Conservation (phyloP, 2,113 vertebrate species). For the Triplophysa siluroides region DNA sequence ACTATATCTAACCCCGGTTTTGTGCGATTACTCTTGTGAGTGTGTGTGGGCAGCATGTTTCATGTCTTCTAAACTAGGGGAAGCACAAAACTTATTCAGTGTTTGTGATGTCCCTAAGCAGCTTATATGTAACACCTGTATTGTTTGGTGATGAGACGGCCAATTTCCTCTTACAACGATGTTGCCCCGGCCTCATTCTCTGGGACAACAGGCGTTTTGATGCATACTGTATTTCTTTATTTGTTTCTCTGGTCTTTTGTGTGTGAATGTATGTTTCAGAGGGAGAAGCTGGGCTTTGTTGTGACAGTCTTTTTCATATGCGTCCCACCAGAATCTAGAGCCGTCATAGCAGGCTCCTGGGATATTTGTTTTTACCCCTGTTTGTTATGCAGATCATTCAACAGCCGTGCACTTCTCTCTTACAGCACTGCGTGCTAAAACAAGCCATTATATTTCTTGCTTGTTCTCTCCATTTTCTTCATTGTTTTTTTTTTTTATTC, state of each 20-base stretch:
- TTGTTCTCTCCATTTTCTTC: not conserved
- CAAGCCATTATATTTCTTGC: constrained; percentile 3
- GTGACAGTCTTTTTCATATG: constrained; percentile 27
- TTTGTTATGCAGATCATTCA: constrained; percentile 25
- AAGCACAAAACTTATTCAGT: not conserved
- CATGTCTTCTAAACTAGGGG: not conserved
- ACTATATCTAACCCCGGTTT: not conserved
- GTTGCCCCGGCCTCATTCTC: constrained; percentile 10
- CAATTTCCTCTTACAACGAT: not conserved
- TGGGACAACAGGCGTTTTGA: constrained; percentile 17
- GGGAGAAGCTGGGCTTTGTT: constrained; percentile 17
- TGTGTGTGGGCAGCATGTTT: not conserved
- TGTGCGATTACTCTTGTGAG: not conserved
- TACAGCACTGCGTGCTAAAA: constrained; percentile 1
- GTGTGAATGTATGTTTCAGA: constrained; percentile 15
- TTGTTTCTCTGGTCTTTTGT: constrained; percentile 22
- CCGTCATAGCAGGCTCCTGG: constrained; percentile 19
- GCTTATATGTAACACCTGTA: constrained; percentile 1
- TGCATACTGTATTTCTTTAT: constrained; percentile 19
- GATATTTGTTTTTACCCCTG: constrained; percentile 3
- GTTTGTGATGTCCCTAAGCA: not conserved
- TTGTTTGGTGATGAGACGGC: not conserved
- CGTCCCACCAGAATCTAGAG: constrained; percentile 11
- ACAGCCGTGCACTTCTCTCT: not conserved
- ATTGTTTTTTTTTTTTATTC: not conserved